Conservation (phyloP, 2,888 invertebrate species). For the Amiota minor region DNA sequence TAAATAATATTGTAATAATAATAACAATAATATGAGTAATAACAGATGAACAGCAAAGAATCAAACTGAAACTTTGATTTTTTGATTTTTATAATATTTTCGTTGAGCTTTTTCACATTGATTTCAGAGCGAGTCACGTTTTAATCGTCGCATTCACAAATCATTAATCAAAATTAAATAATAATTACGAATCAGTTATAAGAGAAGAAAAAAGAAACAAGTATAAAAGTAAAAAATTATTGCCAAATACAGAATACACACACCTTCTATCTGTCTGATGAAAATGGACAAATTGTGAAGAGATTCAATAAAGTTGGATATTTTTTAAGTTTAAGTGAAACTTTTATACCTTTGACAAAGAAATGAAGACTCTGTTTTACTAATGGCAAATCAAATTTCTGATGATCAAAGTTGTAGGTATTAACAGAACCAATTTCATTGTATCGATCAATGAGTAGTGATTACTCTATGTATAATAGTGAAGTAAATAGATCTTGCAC, state of each 20-base stretch:
- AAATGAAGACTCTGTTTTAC: too few relatives aligned
- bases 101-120: background rate
- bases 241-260: background rate
- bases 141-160: constrained; percentile 60
- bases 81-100: background rate
- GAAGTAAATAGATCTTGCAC: too few relatives aligned
- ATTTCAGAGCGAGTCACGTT: constrained; percentile 59
- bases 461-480: too few relatives aligned
- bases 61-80: background rate
- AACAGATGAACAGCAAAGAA: background rate
- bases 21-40: background rate
- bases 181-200: constrained; percentile 57
- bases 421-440: too few relatives aligned
- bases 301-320: too few relatives aligned
- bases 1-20: too few relatives aligned
- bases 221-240: background rate
- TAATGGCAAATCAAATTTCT: too few relatives aligned
- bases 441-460: too few relatives aligned
- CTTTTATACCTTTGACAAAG: too few relatives aligned
- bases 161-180: constrained; percentile 68
- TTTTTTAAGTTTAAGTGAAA: too few relatives aligned
- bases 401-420: too few relatives aligned
- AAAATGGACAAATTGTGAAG: too few relatives aligned
- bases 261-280: background rate
- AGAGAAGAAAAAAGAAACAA: constrained; percentile 16